Evolutionary conservation across 2,797 vertebrate genomes (phyloP), one percentile per base, ranked within the genome.

Genomic region (Neosalanx taihuensis): DNA sequence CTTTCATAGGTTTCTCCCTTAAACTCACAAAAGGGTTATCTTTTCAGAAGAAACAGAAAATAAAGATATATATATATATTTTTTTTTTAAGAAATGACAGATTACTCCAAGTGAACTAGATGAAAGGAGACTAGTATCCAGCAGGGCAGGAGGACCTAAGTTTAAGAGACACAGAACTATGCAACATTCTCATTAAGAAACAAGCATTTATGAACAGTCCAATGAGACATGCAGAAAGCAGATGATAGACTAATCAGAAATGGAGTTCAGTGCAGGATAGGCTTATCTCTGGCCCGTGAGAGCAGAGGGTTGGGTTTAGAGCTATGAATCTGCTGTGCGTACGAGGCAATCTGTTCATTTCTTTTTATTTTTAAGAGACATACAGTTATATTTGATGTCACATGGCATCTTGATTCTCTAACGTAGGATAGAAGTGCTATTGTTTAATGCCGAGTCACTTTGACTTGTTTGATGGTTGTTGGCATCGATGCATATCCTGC

Each of bases 151-250:
- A 95, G 92, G 94, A 97, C 94, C 95, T 97, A 94, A 91, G 94
- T 95, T 95, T 93, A 94, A 95, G 89, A 95, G 94, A 97, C 95
- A 96, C 94, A 94, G 85, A 96, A 96, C 94, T 97, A 96, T 95
- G 95, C 94, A 96, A 96, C 96, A 96, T 96, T 97, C 96, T 96
- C 95, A 96, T 95, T 97, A 96, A 93, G 95, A 93, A 95, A 96
- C 96, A 98, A 92, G 96, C 96, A 96, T 95, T 96, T 97, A 94
- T 96, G 95, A 97, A 97, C 95, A 97, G 92, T 97, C 94, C 95
- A 94, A 97, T 98, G 96, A 96, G 93, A 97, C 96, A 96, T 99
- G 97, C 96, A 96, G 92, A 95, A 96, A 98, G 96, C 96, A 96
- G 95, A 95, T 96, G 95, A 95, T 90, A 94, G 94, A 90, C 93